Percentiles rank a stretch among this genome's conserved stretches.
Conservation (phyloP, 2,888 invertebrate species). For the Euplagia quadripunctaria region DNA sequence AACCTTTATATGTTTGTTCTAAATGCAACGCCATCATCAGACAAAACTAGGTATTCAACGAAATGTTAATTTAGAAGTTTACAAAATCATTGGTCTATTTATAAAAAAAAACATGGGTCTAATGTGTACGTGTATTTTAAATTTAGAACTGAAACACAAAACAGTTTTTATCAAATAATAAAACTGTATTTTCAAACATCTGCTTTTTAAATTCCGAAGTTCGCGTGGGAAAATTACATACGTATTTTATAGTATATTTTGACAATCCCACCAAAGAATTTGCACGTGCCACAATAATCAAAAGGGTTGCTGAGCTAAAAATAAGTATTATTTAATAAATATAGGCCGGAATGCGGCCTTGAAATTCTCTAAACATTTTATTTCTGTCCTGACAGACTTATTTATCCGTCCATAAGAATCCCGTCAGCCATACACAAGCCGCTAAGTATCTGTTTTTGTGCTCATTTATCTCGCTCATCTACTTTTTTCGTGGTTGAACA, state of each 20-base stretch:
- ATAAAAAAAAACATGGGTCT: no score
- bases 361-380: slow-evolving; percentile 39
- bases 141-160: background rate
- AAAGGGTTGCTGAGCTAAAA: slow-evolving; percentile 14
- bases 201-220: background rate
- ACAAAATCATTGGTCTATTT: no score
- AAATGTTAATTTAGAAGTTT: background rate
- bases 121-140: background rate
- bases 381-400: slow-evolving; percentile 27
- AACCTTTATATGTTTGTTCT: background rate
- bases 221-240: background rate
- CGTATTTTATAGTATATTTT: background rate
- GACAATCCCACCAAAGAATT: background rate
- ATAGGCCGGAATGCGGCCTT: slow-evolving; percentile 33
- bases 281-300: background rate
- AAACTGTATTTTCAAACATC: background rate
- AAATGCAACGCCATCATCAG: background rate
- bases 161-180: background rate
- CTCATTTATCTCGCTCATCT: slow-evolving; percentile 39
- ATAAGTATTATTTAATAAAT: slow-evolving; percentile 30
- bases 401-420: slow-evolving; percentile 28
- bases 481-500: slow-evolving; percentile 18
- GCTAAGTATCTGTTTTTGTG: slow-evolving; percentile 34
- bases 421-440: slow-evolving; percentile 23
- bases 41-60: background rate